Conservation (phyloP, 2,113 vertebrate genomes). For the Colinus virginianus region DNA sequence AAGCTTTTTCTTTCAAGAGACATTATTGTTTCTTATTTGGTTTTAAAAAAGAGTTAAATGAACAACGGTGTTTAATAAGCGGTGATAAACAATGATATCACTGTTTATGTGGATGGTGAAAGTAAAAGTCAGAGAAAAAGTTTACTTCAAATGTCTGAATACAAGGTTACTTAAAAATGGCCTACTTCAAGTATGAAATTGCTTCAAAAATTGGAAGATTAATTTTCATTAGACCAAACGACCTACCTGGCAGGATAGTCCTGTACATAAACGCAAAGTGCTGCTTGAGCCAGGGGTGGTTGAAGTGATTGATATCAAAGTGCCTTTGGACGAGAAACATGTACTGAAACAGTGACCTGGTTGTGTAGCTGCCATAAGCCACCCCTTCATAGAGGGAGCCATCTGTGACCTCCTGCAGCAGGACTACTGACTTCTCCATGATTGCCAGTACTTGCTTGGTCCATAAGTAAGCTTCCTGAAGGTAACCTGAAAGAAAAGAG, state of each 20-base stretch:
- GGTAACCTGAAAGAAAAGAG: slow-evolving; percentile 85
- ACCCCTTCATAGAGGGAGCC: slow-evolving; percentile 97
- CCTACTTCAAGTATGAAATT: background rate
- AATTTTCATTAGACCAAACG: background rate
- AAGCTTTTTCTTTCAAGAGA: background rate
- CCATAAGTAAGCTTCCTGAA: slow-evolving; percentile 97
- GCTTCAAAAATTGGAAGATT: background rate
- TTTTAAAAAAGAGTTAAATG: background rate
- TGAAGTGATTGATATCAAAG: slow-evolving; percentile 93
- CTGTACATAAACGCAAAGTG: slow-evolving; percentile 98
- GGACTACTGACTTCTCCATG: slow-evolving; percentile 96
- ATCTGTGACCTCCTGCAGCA: slow-evolving; percentile 92
- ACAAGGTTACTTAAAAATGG: background rate
- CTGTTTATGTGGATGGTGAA: background rate
- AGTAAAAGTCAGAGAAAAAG: background rate
- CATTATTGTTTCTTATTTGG: background rate
- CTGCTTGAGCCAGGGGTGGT: slow-evolving; percentile 94
- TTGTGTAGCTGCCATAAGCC: slow-evolving; percentile 96
- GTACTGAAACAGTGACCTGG: slow-evolving; percentile 96
- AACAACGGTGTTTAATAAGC: background rate
- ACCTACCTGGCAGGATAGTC: slow-evolving; percentile 92
- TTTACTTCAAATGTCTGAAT: background rate
- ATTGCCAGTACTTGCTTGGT: slow-evolving; percentile 94
- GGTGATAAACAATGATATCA: background rate
- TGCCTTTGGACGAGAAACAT: slow-evolving; percentile 96